Evolutionary conservation across 1,140 invertebrate genomes (phyloP).

Genomic region (honey bee (Apis mellifera)): DNA sequence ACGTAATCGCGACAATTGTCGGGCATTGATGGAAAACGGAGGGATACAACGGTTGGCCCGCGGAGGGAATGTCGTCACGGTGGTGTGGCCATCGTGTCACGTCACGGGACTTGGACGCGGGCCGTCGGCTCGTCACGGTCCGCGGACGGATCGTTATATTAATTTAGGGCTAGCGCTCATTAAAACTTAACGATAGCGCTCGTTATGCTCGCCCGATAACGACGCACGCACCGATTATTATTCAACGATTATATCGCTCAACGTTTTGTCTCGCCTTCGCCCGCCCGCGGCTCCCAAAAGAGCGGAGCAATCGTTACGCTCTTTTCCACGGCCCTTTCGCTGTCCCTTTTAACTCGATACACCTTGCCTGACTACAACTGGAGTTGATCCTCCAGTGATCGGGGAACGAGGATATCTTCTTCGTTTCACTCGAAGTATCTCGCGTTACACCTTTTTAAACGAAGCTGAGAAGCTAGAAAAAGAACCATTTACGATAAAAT

Average conservation of each 20-base stretch:
- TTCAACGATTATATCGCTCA: conserved; percentile 60
- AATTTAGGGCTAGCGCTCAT: conserved; percentile 65
- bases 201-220: conserved; percentile 62
- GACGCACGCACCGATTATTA: conserved; percentile 58
- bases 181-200: conserved; percentile 67
- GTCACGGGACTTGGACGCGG: conserved; percentile 42
- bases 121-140: conserved; percentile 45
- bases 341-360: conserved; percentile 17
- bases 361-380: background rate
- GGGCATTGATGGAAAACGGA: conserved; percentile 29
- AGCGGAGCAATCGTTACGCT: conserved; percentile 50
- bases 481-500: too few relatives aligned
- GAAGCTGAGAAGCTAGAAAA: too few relatives aligned
- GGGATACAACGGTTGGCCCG: background rate
- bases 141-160: conserved; percentile 61
- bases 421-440: too few relatives aligned
- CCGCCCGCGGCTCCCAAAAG: conserved; percentile 51
- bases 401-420: too few relatives aligned
- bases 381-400: background rate
- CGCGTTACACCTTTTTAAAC: too few relatives aligned
- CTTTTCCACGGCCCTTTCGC: background rate
- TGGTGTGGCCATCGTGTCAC: conserved; percentile 41
- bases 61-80: conserved; percentile 49
- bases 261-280: conserved; percentile 64
- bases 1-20: conserved; percentile 46